phyloP scores from a whole-genome alignment of 1,140 invertebrate genomes.

The Pseudomyrmex sp. region DNA sequence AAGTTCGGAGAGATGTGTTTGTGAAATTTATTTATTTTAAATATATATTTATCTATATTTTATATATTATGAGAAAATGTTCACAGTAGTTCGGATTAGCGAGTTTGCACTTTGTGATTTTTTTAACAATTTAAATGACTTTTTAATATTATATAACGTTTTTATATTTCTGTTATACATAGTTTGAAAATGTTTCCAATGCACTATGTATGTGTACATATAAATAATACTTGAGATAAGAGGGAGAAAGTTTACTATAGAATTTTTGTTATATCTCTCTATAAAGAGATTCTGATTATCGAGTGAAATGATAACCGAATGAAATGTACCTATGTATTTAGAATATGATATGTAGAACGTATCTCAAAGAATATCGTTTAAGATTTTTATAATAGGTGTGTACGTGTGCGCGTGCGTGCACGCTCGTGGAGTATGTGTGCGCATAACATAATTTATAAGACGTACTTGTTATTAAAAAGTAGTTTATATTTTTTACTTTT shows the following conservation, averaged over 20 bases:
- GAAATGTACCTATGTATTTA: conserved; percentile 38
- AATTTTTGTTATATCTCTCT: conserved; percentile 18
- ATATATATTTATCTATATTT: conserved; percentile 27
- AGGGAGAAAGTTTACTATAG: conserved; percentile 69
- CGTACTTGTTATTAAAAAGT: too few species aligned
- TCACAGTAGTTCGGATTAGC: too few species aligned
- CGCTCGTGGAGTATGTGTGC: too few species aligned
- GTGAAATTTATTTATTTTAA: conserved; percentile 29
- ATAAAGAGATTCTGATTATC: conserved; percentile 47
- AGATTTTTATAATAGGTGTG: too few species aligned
- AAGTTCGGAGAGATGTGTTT: conserved; percentile 32
- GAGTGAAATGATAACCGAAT: conserved; percentile 39
- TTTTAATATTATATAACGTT: conserved; percentile 35
- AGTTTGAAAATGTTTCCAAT: conserved; percentile 66
- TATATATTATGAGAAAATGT: not conserved
- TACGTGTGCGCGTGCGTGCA: too few species aligned
- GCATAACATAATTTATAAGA: too few species aligned
- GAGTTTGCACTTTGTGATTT: not conserved
- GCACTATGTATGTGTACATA: conserved; percentile 52
- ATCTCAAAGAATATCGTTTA: conserved; percentile 43
- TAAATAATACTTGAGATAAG: conserved; percentile 63
- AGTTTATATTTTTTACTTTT: too few species aligned
- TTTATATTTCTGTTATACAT: conserved; percentile 61
- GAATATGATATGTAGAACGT: conserved; percentile 34
- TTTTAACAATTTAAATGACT: conserved; percentile 14